A percentile compares a stretch with the other conserved stretches of the same genome.
Conservation (phyloP, 1,140 invertebrate species). For the Cyrtorhinus lividipennis region DNA sequence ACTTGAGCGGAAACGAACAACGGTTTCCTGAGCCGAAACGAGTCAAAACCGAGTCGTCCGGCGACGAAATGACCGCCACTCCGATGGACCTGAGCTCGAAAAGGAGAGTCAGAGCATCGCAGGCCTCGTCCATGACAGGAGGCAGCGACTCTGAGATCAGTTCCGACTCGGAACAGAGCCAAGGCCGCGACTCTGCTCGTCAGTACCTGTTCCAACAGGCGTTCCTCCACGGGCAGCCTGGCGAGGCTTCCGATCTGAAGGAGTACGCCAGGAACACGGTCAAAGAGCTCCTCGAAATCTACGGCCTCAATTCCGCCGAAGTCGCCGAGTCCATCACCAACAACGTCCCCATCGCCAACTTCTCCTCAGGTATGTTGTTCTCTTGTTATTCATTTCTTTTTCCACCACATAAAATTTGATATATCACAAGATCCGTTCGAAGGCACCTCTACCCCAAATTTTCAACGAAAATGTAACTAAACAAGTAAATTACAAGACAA, state of each 20-base stretch:
- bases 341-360: slow-evolving; percentile 32
- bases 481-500: too few species aligned
- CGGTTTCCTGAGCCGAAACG: slow-evolving; percentile 12
- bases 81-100: slow-evolving; percentile 26
- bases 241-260: slow-evolving; percentile 32
- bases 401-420: background rate
- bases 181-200: background rate
- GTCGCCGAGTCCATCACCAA: slow-evolving; percentile 31
- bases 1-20: slow-evolving; percentile 13
- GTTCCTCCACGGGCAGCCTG: slow-evolving; percentile 22
- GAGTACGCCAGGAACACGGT: slow-evolving; percentile 44
- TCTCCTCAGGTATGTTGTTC: slow-evolving; percentile 32
- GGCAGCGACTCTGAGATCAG: slow-evolving; percentile 21
- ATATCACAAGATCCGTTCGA: too few species aligned
- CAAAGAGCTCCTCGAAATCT: slow-evolving; percentile 42
- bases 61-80: slow-evolving; percentile 18
- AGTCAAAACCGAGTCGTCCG: slow-evolving; percentile 5
- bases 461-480: too few species aligned
- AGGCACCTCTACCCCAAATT: too few species aligned
- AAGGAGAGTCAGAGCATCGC: slow-evolving; percentile 14
- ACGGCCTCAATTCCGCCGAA: slow-evolving; percentile 34
- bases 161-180: slow-evolving; percentile 3
- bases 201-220: slow-evolving; percentile 24
- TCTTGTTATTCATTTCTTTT: too few species aligned
- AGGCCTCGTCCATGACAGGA: background rate